These are phyloP conservation scores for Harlomillsia oculata DNA, from an alignment of 1,140 invertebrate species.

Conservation along the genomic window DNA sequence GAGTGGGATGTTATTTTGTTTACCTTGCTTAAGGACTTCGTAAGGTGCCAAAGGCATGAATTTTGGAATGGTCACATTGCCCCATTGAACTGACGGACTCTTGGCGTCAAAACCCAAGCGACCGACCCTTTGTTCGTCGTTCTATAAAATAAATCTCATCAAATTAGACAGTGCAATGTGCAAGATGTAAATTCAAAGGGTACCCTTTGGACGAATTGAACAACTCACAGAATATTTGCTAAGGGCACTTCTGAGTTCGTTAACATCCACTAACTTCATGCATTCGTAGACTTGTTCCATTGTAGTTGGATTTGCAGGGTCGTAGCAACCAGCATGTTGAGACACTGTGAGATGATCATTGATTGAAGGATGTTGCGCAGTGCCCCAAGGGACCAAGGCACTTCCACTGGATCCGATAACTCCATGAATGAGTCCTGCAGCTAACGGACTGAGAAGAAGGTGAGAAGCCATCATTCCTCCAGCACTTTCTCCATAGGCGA, in stretches of 20 bases:
- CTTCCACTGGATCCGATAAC: conserved; percentile 15
- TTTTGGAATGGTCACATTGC: not conserved
- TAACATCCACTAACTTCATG: not conserved
- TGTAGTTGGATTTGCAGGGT: not conserved
- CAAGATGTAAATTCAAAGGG: not conserved
- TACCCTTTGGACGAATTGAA: not conserved
- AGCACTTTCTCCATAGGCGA: conserved; percentile 11
- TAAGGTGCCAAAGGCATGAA: not conserved
- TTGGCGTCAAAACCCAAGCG: conserved; percentile 20
- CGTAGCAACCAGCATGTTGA: not conserved
- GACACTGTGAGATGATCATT: conserved; percentile 13
- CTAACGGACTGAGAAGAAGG: conserved; percentile 14
- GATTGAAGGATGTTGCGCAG: conserved; percentile 16
- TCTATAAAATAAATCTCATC: not conserved
- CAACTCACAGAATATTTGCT: conserved; percentile 5
- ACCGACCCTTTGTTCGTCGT: not conserved
- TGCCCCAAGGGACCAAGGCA: conserved; percentile 14
- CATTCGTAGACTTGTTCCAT: not conserved
- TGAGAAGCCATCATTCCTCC: conserved; percentile 11
- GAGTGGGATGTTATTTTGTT: conserved; percentile 3
- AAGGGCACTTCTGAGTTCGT: not conserved
- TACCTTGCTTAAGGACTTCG: not conserved
- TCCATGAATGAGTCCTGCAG: conserved; percentile 8
- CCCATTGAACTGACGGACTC: not conserved
- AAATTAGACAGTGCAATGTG: not conserved